These are phyloP conservation scores for Enteromius mattozi DNA, from an alignment of 2,797 vertebrate genomes.

Conservation along the genomic window DNA sequence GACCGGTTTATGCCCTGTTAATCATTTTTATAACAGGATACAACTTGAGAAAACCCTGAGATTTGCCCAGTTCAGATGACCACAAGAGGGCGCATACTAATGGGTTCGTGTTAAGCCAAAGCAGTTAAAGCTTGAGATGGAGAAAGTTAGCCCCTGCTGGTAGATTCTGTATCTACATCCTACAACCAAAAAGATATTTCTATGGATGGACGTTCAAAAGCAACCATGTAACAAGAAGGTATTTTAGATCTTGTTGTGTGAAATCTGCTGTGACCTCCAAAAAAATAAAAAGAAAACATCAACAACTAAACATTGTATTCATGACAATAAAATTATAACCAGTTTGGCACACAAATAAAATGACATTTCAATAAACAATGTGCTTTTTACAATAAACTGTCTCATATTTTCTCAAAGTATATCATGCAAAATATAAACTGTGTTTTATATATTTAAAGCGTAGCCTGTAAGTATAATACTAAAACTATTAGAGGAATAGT, in stretches of 20 bases:
- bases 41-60: background rate
- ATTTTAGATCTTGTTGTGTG: background rate
- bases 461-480: background rate
- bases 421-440: constrained; percentile 1
- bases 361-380: background rate
- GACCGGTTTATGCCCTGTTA: background rate
- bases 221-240: background rate
- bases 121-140: background rate
- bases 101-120: background rate
- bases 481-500: background rate
- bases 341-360: constrained; percentile 13
- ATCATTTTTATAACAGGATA: background rate
- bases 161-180: background rate
- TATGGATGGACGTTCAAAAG: background rate
- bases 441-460: background rate
- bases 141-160: background rate
- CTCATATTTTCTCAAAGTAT: background rate
- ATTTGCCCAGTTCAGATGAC: background rate
- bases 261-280: background rate
- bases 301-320: background rate
- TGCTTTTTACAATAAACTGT: background rate
- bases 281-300: background rate
- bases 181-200: background rate
- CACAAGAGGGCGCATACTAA: constrained; percentile 49
- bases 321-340: background rate